Conservation (phyloP, 1,140 invertebrate species). For the Drosophila gunungcola region DNA sequence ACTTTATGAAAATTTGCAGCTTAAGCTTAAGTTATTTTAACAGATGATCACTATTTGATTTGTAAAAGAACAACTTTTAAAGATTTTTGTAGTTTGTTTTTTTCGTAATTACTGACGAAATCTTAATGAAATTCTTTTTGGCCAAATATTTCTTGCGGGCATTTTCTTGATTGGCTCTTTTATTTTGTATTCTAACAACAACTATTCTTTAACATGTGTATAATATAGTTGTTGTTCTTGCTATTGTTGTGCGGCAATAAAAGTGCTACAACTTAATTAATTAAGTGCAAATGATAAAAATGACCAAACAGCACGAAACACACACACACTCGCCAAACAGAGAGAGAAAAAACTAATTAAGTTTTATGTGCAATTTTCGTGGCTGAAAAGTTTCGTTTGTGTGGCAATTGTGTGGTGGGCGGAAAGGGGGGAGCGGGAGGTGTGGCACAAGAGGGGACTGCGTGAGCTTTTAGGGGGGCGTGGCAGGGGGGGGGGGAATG, state of each 20-base stretch:
- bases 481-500: constrained; percentile 12
- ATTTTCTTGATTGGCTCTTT: constrained; percentile 32
- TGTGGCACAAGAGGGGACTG: neutral
- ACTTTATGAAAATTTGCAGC: too few species aligned
- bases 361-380: constrained; percentile 83
- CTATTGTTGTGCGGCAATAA: constrained; percentile 69
- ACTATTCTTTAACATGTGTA: constrained; percentile 34
- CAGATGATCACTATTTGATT: too few species aligned
- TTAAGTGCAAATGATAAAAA: constrained; percentile 83
- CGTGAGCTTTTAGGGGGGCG: neutral
- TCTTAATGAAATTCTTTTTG: constrained; percentile 22
- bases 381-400: constrained; percentile 77
- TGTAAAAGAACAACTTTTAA: neutral
- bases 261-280: constrained; percentile 82
- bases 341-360: constrained; percentile 78
- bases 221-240: constrained; percentile 30
- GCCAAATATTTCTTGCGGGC: constrained; percentile 1
- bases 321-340: constrained; percentile 30
- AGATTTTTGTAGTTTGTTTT: neutral
- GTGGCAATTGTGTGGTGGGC: constrained; percentile 48
- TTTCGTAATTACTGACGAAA: constrained; percentile 18
- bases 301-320: constrained; percentile 73
- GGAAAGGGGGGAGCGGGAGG: neutral
- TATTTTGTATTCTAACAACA: constrained; percentile 32
- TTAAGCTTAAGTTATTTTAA: too few species aligned